phyloP scores from a whole-genome alignment of 1,140 invertebrate species.

The Riptortus pedestris region DNA sequence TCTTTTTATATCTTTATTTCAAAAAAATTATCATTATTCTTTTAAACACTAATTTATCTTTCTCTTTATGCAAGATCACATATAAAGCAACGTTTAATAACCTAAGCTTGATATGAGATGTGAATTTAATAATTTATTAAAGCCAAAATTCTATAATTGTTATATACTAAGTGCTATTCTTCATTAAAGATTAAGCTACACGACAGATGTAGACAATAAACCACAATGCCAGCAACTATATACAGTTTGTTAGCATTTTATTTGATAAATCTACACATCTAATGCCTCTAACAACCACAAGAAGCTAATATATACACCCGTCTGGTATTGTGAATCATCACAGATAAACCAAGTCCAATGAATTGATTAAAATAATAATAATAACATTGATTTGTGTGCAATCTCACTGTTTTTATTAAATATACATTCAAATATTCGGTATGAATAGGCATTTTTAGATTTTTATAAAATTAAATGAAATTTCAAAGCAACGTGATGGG shows the following conservation, averaged over 20 bases:
- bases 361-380: not conserved
- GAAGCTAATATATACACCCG: constrained; percentile 7
- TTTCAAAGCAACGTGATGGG: too few species aligned
- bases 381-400: too few species aligned
- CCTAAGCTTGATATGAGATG: constrained; percentile 8
- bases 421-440: too few species aligned
- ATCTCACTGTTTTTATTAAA: too few species aligned
- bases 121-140: constrained; percentile 2
- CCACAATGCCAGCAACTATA: not conserved
- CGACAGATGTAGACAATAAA: constrained; percentile 2
- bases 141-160: constrained; percentile 6
- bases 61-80: constrained; percentile 9
- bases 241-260: constrained; percentile 2
- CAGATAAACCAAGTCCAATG: constrained; percentile 3
- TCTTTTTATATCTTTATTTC: not conserved
- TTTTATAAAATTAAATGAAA: too few species aligned
- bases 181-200: not conserved
- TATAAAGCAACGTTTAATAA: constrained; percentile 5
- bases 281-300: constrained; percentile 9
- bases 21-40: too few species aligned
- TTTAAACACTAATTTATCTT: not conserved
- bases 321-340: constrained; percentile 8
- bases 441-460: too few species aligned
- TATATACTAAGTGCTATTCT: constrained; percentile 1
- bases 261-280: not conserved